phyloP scores from a whole-genome alignment of 2,113 vertebrate genomes.

The Dinomys branickii region DNA sequence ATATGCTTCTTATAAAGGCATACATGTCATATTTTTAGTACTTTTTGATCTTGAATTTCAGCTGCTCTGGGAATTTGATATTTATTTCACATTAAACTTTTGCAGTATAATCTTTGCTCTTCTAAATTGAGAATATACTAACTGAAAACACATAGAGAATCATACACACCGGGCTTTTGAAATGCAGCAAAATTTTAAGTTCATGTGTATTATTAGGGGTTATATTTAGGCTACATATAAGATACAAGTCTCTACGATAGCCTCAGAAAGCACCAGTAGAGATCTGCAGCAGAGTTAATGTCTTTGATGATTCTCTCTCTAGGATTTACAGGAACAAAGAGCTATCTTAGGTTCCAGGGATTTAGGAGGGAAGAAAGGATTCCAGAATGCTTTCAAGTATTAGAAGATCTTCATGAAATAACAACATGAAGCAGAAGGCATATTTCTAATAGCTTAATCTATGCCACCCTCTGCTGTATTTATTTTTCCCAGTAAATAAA shows the following conservation, averaged over 20 bases:
- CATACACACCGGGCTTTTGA: not conserved
- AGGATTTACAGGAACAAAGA: conserved; percentile 54
- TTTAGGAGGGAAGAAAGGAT: not conserved
- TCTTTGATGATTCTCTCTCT: conserved; percentile 41
- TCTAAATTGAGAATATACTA: not conserved
- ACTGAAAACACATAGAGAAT: not conserved
- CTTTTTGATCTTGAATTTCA: conserved; percentile 19
- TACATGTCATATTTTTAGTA: not conserved
- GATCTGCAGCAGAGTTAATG: not conserved
- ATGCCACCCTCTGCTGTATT: not conserved
- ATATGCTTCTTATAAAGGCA: not conserved
- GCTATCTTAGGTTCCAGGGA: not conserved
- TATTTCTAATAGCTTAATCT: not conserved
- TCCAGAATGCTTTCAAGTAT: conserved; percentile 31
- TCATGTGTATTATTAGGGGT: not conserved
- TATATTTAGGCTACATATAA: not conserved
- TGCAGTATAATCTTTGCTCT: not conserved
- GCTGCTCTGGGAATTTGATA: not conserved
- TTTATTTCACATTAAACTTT: not conserved
- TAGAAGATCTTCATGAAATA: conserved; percentile 50
- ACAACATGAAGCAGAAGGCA: not conserved
- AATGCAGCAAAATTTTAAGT: conserved; percentile 1
- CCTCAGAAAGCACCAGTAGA: not conserved
- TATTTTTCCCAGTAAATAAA: conserved; percentile 21
- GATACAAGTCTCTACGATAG: not conserved